Percentiles rank a stretch among this genome's conserved stretches.
Conservation (phyloP, 2,113 vertebrate genomes). For the Boulengeromyrus knoepffleri region DNA sequence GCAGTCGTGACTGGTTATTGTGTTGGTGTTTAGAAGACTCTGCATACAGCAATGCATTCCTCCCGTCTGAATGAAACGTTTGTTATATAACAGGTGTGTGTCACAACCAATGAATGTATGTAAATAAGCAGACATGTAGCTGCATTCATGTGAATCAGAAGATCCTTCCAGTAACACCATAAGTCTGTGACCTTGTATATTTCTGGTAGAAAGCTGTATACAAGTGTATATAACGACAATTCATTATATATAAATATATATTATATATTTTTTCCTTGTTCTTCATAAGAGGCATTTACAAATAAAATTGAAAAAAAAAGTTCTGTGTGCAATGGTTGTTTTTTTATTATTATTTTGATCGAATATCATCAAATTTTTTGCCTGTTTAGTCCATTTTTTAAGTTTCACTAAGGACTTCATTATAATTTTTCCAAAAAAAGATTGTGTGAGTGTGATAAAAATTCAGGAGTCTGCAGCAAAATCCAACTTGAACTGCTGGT, state of each 20-base stretch:
- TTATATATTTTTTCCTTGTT: slow-evolving; percentile 68
- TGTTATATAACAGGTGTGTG: slow-evolving; percentile 63
- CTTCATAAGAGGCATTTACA: slow-evolving; percentile 91
- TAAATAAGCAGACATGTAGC: slow-evolving; percentile 69
- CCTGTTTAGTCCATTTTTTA: not conserved
- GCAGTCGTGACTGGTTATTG: not conserved
- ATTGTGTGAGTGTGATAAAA: not conserved
- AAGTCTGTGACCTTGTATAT: slow-evolving; percentile 53
- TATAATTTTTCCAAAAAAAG: not conserved
- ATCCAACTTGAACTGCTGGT: not conserved
- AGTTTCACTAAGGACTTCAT: not conserved
- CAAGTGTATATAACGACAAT: slow-evolving; percentile 58
- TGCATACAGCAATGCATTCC: slow-evolving; percentile 66
- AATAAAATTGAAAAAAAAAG: slow-evolving; percentile 73
- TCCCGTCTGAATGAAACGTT: slow-evolving; percentile 51
- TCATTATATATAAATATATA: slow-evolving; percentile 53
- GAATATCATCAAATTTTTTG: not conserved
- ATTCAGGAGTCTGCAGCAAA: not conserved
- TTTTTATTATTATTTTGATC: not conserved
- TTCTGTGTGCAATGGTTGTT: slow-evolving; percentile 11
- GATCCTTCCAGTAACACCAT: slow-evolving; percentile 74
- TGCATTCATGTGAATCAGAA: slow-evolving; percentile 61
- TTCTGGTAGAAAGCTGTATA: slow-evolving; percentile 50
- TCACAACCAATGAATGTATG: slow-evolving; percentile 91
- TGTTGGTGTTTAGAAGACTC: not conserved